A percentile compares a stretch with the other conserved stretches of the same genome.
Evolutionary conservation across 2,888 invertebrate genomes (phyloP).

Genomic region (Pseudanteris insignis): DNA sequence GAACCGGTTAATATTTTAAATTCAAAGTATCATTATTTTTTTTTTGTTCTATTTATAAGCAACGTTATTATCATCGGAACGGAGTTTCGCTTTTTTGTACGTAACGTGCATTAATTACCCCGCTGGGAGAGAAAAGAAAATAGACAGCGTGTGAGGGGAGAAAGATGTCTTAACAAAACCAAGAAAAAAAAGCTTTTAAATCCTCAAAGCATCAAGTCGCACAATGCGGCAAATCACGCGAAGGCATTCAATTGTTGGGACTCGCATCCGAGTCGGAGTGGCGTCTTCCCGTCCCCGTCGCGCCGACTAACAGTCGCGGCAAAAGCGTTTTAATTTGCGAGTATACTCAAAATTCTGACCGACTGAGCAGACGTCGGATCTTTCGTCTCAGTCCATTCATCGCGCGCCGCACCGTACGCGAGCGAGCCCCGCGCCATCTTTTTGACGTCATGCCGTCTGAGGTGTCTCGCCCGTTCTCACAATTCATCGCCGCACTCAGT

Average conservation of each 20-base stretch:
- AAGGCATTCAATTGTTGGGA: conserved; percentile 27
- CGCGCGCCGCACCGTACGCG: neutral
- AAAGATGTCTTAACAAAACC: conserved; percentile 12
- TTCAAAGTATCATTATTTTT: too few relatives aligned
- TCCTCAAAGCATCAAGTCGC: conserved; percentile 30
- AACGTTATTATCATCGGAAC: too few relatives aligned
- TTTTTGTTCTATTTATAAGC: too few relatives aligned
- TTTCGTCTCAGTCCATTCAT: conserved; percentile 1
- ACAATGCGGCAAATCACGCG: conserved; percentile 37
- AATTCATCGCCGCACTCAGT: too few relatives aligned
- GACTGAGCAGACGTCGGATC: conserved; percentile 11
- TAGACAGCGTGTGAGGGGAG: neutral
- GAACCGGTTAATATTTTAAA: too few relatives aligned
- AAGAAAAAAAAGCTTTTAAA: conserved; percentile 32
- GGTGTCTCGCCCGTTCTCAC: too few relatives aligned
- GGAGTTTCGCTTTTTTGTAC: conserved; percentile 4
- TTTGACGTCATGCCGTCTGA: conserved; percentile 16
- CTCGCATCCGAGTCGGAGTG: conserved; percentile 22
- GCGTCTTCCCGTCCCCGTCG: neutral
- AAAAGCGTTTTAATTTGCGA: conserved; percentile 38
- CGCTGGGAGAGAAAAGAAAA: neutral
- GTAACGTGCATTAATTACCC: conserved; percentile 21
- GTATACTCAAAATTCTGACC: conserved; percentile 30
- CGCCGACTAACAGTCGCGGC: conserved; percentile 4
- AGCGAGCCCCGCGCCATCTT: conserved; percentile 16